Base-by-base conservation (phyloP, 1,140 invertebrate species). In the Trichonephila clavata region DNA sequence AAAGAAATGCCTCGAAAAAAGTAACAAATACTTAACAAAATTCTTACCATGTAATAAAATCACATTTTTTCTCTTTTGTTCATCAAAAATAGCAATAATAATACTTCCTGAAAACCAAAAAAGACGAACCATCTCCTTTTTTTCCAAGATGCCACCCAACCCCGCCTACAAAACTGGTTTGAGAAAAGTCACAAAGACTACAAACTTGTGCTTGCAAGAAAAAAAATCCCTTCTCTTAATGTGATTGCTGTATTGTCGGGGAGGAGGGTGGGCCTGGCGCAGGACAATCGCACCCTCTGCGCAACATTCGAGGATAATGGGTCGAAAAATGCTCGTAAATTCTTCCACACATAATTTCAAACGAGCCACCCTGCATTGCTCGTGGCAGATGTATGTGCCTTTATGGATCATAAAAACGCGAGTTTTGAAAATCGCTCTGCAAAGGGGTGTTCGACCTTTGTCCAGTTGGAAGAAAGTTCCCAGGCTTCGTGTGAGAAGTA, bases 331-430 rank as follows among this genome's bases (percentile, higher is more conserved):
- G 27, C 24, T 86, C 84, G 50, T 60, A 86, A 86, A 86, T 86
- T 86, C 84, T 86, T 86, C 24, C 21, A 24, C 84, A 61, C 84
- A 27, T 61, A 27, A 86, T 86, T 86, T 61, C 27, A 16, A 20
- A 86, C 61, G 24, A 32, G 27, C 24, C 7, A 63, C n/a, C 24
- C 43, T 24, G n/a, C 43, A 84, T 43, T 21, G 24, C 24, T 16
- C 18, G 71, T 59, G 24, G 24, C 84, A 77, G 24, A 24, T 86
- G 84, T 24, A 21, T 86, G 60, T 18, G 84, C 39, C 32, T 86
- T 86, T 63, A 86, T 86, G 84, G 83, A 27, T 20, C 59, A 27
- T 61, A 63, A 86, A 86, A 84, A 57, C 6, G 57, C 24, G 27
- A 61, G 43, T 27, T 57, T 50, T 50, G 50, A 50, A 50, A 50